Evolutionary conservation across 2,888 invertebrate species (phyloP), one percentile per base, ranked within the genome.

Genomic region (Hydrotaea diabolus): DNA sequence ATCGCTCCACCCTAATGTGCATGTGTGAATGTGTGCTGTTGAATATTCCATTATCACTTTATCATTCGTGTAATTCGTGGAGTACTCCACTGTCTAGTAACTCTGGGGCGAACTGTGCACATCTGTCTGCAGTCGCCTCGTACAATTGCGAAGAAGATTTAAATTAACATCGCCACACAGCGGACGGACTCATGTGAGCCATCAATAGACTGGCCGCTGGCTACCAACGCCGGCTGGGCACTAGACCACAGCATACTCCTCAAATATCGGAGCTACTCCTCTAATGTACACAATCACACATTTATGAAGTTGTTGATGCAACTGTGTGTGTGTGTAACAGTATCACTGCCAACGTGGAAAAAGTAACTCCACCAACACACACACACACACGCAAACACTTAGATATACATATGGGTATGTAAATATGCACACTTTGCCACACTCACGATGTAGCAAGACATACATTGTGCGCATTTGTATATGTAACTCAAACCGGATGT

Each of bases 401-500:
- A 7, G n/a, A n/a, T n/a, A n/a, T n/a, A n/a, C n/a, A 1, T 43
- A 9, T 43, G 15, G 1, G 43, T n/a, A n/a, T n/a, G 49, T 49
- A 49, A 49, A 49, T 49, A 49, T 49, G n/a, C 13, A 49, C 49
- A 49, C n/a, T 49, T 55, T 7, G 55, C 53, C 36, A 43, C 21
- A 57, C 19, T 39, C 3, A 57, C 31, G n/a, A 13, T 43, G 5
- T 17, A 53, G 46, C n/a, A 23, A 69, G 69, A 77, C 23, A 36
- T 13, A 75, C 53, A 73, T 59, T 77, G 59, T 78, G 55, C 77
- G 57, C 73, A 78, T 80, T 49, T 77, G 57, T 85, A 53, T 80
- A 53, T 83, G 81, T 57, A 78, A 82, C 82, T 77, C 77, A 75
- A 80, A 79, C 85, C 86, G 86, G 86, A 86, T 80, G 82, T 83